Conservation (phyloP, 2,113 vertebrate genomes). For the Numida meleagris region DNA sequence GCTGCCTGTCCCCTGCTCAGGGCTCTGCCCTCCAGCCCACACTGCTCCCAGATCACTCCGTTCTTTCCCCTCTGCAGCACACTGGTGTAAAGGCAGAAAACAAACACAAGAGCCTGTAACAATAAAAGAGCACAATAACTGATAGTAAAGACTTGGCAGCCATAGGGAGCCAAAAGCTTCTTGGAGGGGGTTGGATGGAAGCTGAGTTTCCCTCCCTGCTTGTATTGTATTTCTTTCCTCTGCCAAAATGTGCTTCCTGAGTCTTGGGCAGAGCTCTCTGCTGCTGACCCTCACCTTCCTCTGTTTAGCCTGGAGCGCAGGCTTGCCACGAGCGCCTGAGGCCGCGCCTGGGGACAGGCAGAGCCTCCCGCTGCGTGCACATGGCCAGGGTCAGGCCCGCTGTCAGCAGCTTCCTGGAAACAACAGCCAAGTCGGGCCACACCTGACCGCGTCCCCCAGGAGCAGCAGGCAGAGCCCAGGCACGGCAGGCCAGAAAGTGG, state of each 20-base stretch:
- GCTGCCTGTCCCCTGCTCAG: background rate
- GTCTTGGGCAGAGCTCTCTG: conserved; percentile 80
- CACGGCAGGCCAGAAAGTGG: background rate
- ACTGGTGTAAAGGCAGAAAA: background rate
- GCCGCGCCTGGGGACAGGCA: conserved; percentile 70
- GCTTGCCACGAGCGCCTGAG: conserved; percentile 81
- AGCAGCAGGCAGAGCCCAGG: background rate
- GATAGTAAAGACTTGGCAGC: conserved; percentile 39
- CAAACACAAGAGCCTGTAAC: conserved; percentile 28
- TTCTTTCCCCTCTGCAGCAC: background rate
- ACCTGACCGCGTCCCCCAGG: conserved; percentile 25
- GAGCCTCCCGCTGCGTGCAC: conserved; percentile 16
- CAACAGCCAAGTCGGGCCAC: conserved; percentile 34
- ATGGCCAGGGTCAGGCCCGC: conserved; percentile 61
- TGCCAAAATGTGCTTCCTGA: conserved; percentile 88
- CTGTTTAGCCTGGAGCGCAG: conserved; percentile 81
- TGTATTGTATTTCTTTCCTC: conserved; percentile 93
- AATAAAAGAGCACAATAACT: conserved; percentile 23
- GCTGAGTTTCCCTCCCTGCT: conserved; percentile 61
- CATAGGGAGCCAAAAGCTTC: conserved; percentile 51
- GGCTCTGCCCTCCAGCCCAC: background rate
- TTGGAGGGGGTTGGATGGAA: conserved; percentile 62
- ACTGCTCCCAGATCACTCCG: background rate
- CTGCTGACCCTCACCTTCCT: conserved; percentile 89
- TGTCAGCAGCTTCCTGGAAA: conserved; percentile 56